Evolutionary conservation across 1,140 invertebrate genomes (phyloP), one percentile per base, ranked within the genome.

Genomic region (Bombus soroeensis): DNA sequence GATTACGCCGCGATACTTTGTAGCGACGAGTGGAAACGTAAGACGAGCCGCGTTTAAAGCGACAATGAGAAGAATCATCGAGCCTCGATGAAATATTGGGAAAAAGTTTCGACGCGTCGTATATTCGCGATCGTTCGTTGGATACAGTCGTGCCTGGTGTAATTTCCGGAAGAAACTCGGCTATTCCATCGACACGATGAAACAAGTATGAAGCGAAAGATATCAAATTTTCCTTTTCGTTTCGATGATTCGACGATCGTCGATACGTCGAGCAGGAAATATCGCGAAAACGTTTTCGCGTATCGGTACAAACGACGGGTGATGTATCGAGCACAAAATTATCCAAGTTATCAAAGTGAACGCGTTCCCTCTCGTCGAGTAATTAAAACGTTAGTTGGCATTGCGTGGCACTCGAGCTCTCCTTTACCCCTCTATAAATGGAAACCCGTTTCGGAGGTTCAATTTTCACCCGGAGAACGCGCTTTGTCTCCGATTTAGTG

Each of bases 351-450:
- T 32, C 62, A n/a, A 6, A 5, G 68, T 1, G 68, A 43, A 28
- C 28, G 10, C 8, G 59, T 28, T 32, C 37, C 15, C 25, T 32
- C 47, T 32, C 28, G 32, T 32, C n/a, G 37, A 18, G 81, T n/a
- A 87, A 88, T 88, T 87, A 83, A 88, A 75, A 82, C 71, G 79
- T 80, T 80, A 72, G 53, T 68, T 62, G 72, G 47, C 64, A 41
- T 77, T 39, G 57, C 59, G 39, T 53, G 75, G 32, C 53, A 68
- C 74, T 66, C 53, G 75, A 78, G 85, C 47, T 73, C 47, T 73
- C 59, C 80, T 86, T 59, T 37, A 12, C 41, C 57, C 41, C 41
- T 1, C 62, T 76, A 43, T 64, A 53, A 83, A 83, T 66, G 80
- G 57, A 80, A 87, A 82, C 80, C 18, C 85, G 87, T 88, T 82